Conservation (phyloP, 2,888 invertebrate species). For the Hydropsyche betteni region DNA sequence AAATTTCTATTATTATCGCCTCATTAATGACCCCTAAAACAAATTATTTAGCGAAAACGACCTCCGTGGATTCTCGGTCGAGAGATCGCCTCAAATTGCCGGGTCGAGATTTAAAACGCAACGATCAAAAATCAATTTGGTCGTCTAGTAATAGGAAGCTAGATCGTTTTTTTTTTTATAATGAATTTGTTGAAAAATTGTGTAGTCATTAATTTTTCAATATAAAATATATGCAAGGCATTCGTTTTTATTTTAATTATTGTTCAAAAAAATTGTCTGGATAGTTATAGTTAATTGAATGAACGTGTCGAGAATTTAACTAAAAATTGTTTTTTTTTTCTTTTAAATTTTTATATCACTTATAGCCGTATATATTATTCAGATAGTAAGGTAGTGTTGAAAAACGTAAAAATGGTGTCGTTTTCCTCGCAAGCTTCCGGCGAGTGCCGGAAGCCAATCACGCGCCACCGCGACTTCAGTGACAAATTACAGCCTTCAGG, state of each 20-base stretch:
- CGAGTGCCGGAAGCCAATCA: constrained; percentile 47
- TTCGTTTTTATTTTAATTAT: no score
- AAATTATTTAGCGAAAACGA: constrained; percentile 35
- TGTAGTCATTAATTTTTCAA: no score
- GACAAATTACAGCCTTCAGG: constrained; percentile 45
- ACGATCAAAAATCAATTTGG: constrained; percentile 29
- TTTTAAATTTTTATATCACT: background rate
- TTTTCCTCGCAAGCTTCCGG: constrained; percentile 44
- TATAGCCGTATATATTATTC: background rate
- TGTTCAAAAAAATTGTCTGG: no score
- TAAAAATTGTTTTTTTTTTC: no score
- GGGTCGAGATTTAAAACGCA: constrained; percentile 11
- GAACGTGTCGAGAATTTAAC: no score
- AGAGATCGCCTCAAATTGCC: constrained; percentile 25
- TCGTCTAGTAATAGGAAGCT: background rate
- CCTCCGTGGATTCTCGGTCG: constrained; percentile 3
- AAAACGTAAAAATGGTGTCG: constrained; percentile 42
- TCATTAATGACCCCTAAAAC: constrained; percentile 35
- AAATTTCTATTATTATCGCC: constrained; percentile 39
- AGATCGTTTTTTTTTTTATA: no score
- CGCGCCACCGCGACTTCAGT: constrained; percentile 43
- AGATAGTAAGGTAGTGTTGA: constrained; percentile 15
- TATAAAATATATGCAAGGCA: no score
- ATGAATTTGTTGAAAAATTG: no score
- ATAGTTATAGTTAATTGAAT: no score